These are phyloP conservation scores for Poecilus cupreus DNA, from an alignment of 2,888 invertebrate species.

Conservation along the genomic window DNA sequence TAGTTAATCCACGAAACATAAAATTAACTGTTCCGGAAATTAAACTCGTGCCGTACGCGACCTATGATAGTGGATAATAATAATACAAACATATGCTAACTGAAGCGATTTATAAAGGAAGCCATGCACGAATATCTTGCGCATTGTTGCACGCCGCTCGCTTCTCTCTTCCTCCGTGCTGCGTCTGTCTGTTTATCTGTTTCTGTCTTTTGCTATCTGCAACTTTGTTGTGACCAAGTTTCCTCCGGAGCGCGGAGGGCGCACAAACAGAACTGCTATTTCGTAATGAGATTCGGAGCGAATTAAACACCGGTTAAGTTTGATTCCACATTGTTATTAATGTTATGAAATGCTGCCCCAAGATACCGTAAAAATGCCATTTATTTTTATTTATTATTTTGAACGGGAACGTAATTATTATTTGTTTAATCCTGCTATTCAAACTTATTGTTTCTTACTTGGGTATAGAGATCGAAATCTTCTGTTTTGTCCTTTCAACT, in stretches of 20 bases:
- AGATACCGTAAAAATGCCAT: neutral
- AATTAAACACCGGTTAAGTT: slow-evolving; percentile 4
- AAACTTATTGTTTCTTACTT: too few species aligned
- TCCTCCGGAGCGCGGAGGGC: too few species aligned
- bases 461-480: too few species aligned
- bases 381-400: too few species aligned
- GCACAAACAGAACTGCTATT: neutral
- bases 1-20: slow-evolving; percentile 59
- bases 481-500: too few species aligned
- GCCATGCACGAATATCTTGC: slow-evolving; percentile 54
- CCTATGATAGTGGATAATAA: slow-evolving; percentile 58
- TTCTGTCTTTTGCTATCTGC: slow-evolving; percentile 3
- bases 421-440: too few species aligned
- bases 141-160: slow-evolving; percentile 34
- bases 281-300: slow-evolving; percentile 1
- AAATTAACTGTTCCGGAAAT: slow-evolving; percentile 59
- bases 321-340: slow-evolving; percentile 25
- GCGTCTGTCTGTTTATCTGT: neutral
- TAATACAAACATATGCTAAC: slow-evolving; percentile 59
- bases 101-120: slow-evolving; percentile 58
- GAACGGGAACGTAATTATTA: too few species aligned
- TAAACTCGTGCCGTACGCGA: slow-evolving; percentile 54
- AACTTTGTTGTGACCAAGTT: slow-evolving; percentile 26
- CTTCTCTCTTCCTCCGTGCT: neutral
- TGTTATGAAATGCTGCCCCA: neutral